Evolutionary conservation across 1,140 invertebrate species (phyloP), one percentile per base, ranked within the genome.

Genomic region (Amyelois transitella): DNA sequence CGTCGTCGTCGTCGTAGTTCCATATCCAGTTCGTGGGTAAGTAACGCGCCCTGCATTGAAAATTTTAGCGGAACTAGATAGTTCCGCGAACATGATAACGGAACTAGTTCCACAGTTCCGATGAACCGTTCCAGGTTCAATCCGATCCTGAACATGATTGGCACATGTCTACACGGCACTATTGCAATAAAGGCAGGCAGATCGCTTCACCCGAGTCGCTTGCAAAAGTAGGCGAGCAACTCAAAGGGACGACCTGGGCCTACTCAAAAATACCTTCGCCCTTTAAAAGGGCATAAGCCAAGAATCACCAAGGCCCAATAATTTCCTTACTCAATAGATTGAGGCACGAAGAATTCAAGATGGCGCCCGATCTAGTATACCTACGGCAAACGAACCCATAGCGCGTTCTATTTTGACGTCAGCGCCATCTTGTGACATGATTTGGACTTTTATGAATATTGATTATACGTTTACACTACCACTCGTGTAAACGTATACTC

Each of bases 241-340:
- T 84, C 90, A 78, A 72, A 72, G 89, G 93, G 93, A 94, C 93
- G 92, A 94, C 93, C 93, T 92, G 81, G 88, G 82, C 93, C 86
- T 90, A 28, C 83, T 81, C 91, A 94, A 94, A 94, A 94, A 94
- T 92, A 83, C 58, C 65, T 83, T 88, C 91, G 90, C 91, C 90
- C 81, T 62, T 66, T 67, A n/a, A n/a, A n/a, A n/a, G 73, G 90
- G 90, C 90, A 90, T 90, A 92, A 91, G 92, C 93, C 92, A 91
- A 93, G 93, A 91, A 91, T 94, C 88, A 94, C 92, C 93, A 93
- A 91, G 92, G 93, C 93, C 92, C 90, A 91, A 92, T 94, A 94
- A 94, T 94, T 94, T 94, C 93, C 93, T 94, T 94, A 94, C 93
- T 94, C 93, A 94, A 93, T 93, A 94, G 92, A 94, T 94, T 94